Evolutionary conservation across 2,797 vertebrate species (phyloP).

Genomic region (Synanceia verrucosa): DNA sequence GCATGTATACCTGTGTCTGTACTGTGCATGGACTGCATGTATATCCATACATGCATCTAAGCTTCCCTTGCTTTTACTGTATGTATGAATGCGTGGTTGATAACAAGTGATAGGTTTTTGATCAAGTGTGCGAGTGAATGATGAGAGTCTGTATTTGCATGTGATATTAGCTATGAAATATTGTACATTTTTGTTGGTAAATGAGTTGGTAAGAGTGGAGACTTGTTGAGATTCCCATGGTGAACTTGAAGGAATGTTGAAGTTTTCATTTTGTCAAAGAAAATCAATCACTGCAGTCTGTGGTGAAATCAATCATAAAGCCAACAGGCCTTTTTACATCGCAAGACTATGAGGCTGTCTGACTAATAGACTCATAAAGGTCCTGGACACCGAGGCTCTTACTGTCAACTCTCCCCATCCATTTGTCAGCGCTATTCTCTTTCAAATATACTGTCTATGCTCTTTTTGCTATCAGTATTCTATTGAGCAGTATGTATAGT

Average conservation of each 20-base stretch:
- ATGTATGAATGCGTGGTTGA: constrained; percentile 22
- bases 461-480: constrained; percentile 59
- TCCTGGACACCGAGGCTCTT: constrained; percentile 6
- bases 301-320: constrained; percentile 28
- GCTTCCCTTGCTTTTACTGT: constrained; percentile 28
- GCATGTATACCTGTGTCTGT: constrained; percentile 37
- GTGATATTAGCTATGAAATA: constrained; percentile 46
- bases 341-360: constrained; percentile 4
- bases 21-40: constrained; percentile 54
- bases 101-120: constrained; percentile 5
- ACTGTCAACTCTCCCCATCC: constrained; percentile 38
- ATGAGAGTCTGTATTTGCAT: constrained; percentile 43
- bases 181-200: constrained; percentile 47
- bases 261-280: constrained; percentile 29
- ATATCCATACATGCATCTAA: constrained; percentile 37
- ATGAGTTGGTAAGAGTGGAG: constrained; percentile 59
- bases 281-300: constrained; percentile 60
- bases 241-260: constrained; percentile 9
- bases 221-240: constrained; percentile 23
- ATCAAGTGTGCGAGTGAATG: constrained; percentile 3
- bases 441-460: constrained; percentile 61
- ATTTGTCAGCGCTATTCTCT: constrained; percentile 72
- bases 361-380: constrained; percentile 18
- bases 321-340: constrained; percentile 23
- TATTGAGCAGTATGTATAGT: constrained; percentile 55